phyloP scores from a whole-genome alignment of 1,140 invertebrate species.

The Drosophila tani region DNA sequence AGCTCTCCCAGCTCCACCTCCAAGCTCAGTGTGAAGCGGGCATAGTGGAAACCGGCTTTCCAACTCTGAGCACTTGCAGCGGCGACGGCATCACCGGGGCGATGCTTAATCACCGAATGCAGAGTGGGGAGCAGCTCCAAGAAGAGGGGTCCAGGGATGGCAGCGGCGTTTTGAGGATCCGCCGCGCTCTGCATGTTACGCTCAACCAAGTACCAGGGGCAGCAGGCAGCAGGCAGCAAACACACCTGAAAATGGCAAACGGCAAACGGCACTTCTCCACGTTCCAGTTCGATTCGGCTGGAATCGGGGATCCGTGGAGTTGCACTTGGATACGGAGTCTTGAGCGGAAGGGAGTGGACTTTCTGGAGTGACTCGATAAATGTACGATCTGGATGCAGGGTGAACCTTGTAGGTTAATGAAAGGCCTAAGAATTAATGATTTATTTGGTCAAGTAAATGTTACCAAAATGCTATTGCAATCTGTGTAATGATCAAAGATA shows the following conservation, averaged over 20 bases:
- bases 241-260: constrained; percentile 47
- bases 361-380: neutral
- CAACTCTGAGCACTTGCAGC: constrained; percentile 43
- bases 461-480: too few relatives aligned
- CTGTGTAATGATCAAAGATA: too few relatives aligned
- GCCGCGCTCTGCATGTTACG: constrained; percentile 47
- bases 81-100: constrained; percentile 17
- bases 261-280: constrained; percentile 25
- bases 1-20: neutral
- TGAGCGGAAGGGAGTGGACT: constrained; percentile 14
- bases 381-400: neutral
- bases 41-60: constrained; percentile 41
- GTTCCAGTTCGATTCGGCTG: constrained; percentile 44
- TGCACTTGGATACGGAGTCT: constrained; percentile 10
- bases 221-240: constrained; percentile 6
- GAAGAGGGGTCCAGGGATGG: constrained; percentile 9
- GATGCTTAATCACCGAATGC: constrained; percentile 41
- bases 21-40: constrained; percentile 1
- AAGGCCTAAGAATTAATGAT: too few relatives aligned
- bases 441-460: too few relatives aligned
- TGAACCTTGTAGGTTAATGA: neutral
- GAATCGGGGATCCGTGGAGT: constrained; percentile 32
- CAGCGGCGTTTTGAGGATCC: constrained; percentile 30
- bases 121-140: neutral
- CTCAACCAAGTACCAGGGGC: constrained; percentile 52